phyloP scores from a whole-genome alignment of 2,888 invertebrate species.

The Macaria notata region DNA sequence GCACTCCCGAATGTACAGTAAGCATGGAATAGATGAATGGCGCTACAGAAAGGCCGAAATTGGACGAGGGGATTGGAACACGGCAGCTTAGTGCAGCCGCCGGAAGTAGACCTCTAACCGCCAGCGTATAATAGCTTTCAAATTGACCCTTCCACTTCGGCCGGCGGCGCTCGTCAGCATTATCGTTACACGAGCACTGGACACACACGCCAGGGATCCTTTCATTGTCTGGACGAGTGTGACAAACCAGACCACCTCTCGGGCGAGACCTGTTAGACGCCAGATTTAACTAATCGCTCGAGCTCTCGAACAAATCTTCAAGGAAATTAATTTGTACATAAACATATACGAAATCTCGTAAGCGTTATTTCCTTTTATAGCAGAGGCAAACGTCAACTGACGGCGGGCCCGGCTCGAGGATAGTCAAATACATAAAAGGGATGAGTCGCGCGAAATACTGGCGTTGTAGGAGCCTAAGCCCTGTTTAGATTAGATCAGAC shows the following conservation, averaged over 20 bases:
- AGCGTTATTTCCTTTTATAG: slow-evolving; percentile 75
- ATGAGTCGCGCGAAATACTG: slow-evolving; percentile 78
- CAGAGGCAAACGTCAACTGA: slow-evolving; percentile 63
- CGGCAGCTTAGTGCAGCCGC: slow-evolving; percentile 77
- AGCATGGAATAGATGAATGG: slow-evolving; percentile 52
- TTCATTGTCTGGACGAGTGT: no score
- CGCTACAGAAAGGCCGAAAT: slow-evolving; percentile 72
- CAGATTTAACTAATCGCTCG: slow-evolving; percentile 37
- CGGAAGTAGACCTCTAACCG: slow-evolving; percentile 80
- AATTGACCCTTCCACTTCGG: slow-evolving; percentile 75
- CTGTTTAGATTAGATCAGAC: slow-evolving; percentile 82
- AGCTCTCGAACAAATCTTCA: slow-evolving; percentile 34
- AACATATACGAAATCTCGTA: slow-evolving; percentile 68
- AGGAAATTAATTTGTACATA: slow-evolving; percentile 64
- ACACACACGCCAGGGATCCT: not conserved
- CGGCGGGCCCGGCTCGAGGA: slow-evolving; percentile 59
- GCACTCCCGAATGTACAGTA: slow-evolving; percentile 14
- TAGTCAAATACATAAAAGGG: slow-evolving; percentile 80
- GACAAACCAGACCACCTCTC: no score
- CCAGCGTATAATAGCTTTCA: slow-evolving; percentile 78
- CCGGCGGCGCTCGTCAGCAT: slow-evolving; percentile 49
- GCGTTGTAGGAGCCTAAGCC: slow-evolving; percentile 79
- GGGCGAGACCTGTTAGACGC: no score
- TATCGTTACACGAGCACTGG: slow-evolving; percentile 36
- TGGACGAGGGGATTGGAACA: slow-evolving; percentile 73